Conservation (phyloP, 2,888 invertebrate genomes). For the Ceramica pisi region DNA sequence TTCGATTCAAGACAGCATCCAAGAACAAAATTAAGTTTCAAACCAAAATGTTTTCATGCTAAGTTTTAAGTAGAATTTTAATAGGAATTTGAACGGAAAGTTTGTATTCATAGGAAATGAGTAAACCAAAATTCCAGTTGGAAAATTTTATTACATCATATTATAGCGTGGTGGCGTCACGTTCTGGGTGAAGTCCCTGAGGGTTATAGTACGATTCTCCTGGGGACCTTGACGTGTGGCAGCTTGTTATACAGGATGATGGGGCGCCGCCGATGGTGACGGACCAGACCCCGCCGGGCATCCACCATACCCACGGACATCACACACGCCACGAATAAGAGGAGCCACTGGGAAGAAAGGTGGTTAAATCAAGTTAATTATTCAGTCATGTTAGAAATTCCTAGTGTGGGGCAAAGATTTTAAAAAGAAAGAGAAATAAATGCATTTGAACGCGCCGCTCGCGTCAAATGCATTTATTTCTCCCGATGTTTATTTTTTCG, state of each 20-base stretch:
- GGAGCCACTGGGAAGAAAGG: constrained; percentile 64
- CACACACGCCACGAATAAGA: constrained; percentile 63
- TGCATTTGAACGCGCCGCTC: too few species aligned
- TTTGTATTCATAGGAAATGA: constrained; percentile 5
- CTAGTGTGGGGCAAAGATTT: too few species aligned
- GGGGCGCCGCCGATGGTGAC: constrained; percentile 49
- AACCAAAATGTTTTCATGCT: background rate
- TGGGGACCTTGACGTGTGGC: constrained; percentile 39
- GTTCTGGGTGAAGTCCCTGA: background rate
- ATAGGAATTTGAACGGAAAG: background rate
- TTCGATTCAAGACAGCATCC: background rate
- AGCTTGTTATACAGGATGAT: constrained; percentile 55
- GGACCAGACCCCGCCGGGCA: constrained; percentile 28
- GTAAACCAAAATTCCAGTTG: constrained; percentile 6
- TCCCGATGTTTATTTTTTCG: too few species aligned
- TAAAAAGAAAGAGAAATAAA: too few species aligned
- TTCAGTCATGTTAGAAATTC: too few species aligned
- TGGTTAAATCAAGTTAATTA: background rate
- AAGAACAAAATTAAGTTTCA: background rate
- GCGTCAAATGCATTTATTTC: too few species aligned
- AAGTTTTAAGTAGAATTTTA: background rate
- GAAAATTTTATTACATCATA: constrained; percentile 32
- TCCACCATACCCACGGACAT: constrained; percentile 39
- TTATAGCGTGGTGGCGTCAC: constrained; percentile 1
- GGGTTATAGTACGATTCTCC: constrained; percentile 32